These are phyloP conservation scores for Chromoteleia sp. DNA, from an alignment of 2,888 invertebrate genomes.

Conservation along the genomic window DNA sequence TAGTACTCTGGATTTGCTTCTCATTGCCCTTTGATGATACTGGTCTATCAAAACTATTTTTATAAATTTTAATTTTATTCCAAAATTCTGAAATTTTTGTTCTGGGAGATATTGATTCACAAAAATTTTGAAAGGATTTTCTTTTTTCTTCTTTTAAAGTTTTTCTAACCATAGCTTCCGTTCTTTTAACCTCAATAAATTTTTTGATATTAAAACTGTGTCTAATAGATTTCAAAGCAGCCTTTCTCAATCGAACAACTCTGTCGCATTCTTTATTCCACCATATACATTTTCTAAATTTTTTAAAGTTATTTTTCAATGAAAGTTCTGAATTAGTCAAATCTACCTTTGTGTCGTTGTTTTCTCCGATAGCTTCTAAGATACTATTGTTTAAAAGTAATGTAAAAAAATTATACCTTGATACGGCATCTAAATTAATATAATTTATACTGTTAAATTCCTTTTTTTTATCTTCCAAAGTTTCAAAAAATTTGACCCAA, in stretches of 20 bases:
- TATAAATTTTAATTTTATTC: conserved; percentile 14
- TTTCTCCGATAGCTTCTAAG: too few species aligned
- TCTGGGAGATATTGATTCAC: conserved; percentile 15
- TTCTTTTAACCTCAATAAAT: conserved; percentile 5
- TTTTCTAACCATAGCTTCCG: neutral
- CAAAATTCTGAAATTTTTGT: neutral
- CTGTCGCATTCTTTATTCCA: neutral
- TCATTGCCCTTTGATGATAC: neutral
- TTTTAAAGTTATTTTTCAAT: too few species aligned
- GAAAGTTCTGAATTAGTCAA: too few species aligned
- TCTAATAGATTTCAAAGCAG: neutral
- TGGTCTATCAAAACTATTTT: conserved; percentile 1
- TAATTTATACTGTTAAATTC: neutral
- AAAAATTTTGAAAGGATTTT: neutral
- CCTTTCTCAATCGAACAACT: neutral
- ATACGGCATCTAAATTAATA: neutral
- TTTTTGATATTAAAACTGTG: neutral
- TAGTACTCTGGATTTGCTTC: neutral
- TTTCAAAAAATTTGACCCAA: neutral
- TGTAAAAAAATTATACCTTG: neutral
- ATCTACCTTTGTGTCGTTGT: too few species aligned
- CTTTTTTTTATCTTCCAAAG: neutral
- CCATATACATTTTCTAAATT: neutral
- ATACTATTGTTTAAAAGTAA: neutral
- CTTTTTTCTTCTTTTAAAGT: conserved; percentile 16